These are phyloP conservation scores for Brachyistius frenatus DNA, from an alignment of 2,113 vertebrate species.

Conservation along the genomic window DNA sequence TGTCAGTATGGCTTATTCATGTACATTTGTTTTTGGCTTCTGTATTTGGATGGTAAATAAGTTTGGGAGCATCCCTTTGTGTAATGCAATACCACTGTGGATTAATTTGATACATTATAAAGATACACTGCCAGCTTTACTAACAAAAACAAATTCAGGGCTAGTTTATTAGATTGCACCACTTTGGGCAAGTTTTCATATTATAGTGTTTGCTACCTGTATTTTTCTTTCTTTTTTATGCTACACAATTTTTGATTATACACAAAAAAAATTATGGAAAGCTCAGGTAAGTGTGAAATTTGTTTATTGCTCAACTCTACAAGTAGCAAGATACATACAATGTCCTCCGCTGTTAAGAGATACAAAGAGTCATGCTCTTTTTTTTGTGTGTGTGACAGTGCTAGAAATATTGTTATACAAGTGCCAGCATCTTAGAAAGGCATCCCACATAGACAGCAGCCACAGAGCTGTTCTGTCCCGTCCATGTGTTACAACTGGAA, in stretches of 20 bases:
- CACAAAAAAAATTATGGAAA: background rate
- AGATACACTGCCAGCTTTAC: background rate
- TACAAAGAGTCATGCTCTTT: background rate
- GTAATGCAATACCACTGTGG: background rate
- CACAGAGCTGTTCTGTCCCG: background rate
- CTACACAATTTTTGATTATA: background rate
- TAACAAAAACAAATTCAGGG: background rate
- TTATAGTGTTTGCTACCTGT: no score
- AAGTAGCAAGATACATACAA: background rate
- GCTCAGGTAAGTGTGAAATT: background rate
- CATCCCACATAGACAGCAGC: background rate
- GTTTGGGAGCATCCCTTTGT: background rate
- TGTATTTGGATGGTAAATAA: background rate
- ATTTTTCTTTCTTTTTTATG: no score
- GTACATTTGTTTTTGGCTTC: no score
- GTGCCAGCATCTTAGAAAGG: background rate
- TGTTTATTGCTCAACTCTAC: background rate
- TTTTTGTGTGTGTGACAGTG: background rate
- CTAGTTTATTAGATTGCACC: background rate
- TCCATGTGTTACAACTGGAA: conserved; percentile 21
- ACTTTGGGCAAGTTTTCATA: no score
- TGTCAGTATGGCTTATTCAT: background rate
- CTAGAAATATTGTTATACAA: background rate
- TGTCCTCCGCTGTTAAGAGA: no score
- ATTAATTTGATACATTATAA: no score